Evolutionary conservation across 1,140 invertebrate genomes (phyloP), one percentile per base, ranked within the genome.

Genomic region (Halyomorpha halys): DNA sequence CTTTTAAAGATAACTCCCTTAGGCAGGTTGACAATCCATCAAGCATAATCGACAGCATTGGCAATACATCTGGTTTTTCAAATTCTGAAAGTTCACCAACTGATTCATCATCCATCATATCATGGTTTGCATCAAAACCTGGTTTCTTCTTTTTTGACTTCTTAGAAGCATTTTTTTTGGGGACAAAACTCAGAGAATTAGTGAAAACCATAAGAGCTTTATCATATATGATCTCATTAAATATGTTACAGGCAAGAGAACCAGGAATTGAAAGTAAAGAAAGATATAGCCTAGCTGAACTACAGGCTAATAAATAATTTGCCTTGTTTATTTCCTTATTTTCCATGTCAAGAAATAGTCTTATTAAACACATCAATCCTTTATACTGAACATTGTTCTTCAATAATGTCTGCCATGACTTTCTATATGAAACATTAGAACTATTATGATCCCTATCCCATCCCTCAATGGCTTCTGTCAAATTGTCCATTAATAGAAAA

Each of bases 161-260:
- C 11, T 11, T 39, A 39, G 34, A 1, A 39, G 34, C 1, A 39
- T 39, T 39, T 13, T 13, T 39, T 13, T 39, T 39, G 1, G 34
- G 34, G 13, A 39, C 11, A 1, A 39, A 13, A 39, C 11, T 6
- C 5, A 39, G 34, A 6, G 34, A 39, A 13, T 39, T 39, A 25
- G 6, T 78, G 14, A 83, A 70, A 6, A 75, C 75, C 59, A 81
- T 76, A 3, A 83, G 69, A 0, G 78, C 72, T 65, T 75, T 72
- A 34, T 77, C 69, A 69, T 78, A 83, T 9, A 84, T 68, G 44
- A 79, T 77, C 3, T 79, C 76, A 67, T 83, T 80, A 69, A 82
- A 84, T 1, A 83, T 72, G 45, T 78, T 72, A 69, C 80, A 83
- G 3, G 79, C 78, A 53, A 73, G 76, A 67, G 81, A 82, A 6